Evolutionary conservation across 2,113 vertebrate species (phyloP).

Genomic region (Mirza zaza): DNA sequence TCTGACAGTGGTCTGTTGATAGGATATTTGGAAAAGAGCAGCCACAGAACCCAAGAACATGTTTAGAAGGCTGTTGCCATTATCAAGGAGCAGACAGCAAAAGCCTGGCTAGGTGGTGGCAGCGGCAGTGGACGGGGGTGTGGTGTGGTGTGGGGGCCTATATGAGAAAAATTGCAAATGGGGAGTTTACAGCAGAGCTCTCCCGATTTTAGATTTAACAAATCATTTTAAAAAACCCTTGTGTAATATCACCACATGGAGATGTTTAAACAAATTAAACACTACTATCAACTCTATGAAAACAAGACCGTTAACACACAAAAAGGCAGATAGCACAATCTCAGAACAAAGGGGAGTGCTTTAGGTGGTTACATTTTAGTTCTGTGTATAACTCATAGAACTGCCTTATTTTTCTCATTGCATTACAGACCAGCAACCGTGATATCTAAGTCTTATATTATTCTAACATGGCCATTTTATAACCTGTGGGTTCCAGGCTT

Average conservation of each 20-base stretch:
- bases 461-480: neutral
- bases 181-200: neutral
- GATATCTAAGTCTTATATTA: neutral
- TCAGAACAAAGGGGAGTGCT: neutral
- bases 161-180: neutral
- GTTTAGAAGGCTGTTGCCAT: neutral
- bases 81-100: neutral
- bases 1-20: neutral
- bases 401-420: neutral
- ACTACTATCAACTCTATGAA: neutral
- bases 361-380: neutral
- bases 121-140: neutral
- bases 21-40: neutral
- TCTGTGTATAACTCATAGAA: neutral
- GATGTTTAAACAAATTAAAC: neutral
- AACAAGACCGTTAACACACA: neutral
- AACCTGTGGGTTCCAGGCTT: neutral
- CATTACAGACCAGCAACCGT: neutral
- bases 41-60: neutral
- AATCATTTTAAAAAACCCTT: neutral
- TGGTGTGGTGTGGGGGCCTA: no score
- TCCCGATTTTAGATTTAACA: neutral
- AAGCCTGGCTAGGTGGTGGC: neutral
- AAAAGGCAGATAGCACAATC: neutral
- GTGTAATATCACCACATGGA: neutral